Conservation (phyloP, 2,797 vertebrate genomes). For the Crocodylus rhombifer region DNA sequence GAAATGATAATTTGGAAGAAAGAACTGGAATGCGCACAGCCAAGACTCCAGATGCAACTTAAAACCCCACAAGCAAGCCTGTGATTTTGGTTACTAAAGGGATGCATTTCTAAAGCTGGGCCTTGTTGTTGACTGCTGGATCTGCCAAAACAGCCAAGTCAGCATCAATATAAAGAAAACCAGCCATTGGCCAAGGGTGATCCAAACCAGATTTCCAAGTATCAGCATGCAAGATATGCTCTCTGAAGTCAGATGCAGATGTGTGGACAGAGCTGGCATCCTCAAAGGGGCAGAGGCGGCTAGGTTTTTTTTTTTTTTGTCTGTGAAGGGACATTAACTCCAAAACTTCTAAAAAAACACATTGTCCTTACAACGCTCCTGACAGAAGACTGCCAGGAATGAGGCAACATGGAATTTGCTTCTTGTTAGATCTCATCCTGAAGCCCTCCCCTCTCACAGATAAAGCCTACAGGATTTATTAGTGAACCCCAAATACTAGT, state of each 20-base stretch:
- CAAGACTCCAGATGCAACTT: slow-evolving; percentile 56
- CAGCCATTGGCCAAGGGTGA: slow-evolving; percentile 59
- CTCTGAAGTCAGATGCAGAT: slow-evolving; percentile 45
- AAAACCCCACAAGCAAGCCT: slow-evolving; percentile 66
- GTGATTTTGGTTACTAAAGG: slow-evolving; percentile 59
- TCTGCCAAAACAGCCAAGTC: slow-evolving; percentile 43
- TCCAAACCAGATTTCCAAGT: slow-evolving; percentile 62
- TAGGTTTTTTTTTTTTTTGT: background rate
- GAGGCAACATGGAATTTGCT: accelerated
- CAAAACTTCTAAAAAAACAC: slow-evolving; percentile 22
- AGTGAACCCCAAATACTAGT: background rate
- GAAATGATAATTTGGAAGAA: slow-evolving; percentile 43
- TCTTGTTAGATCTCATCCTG: background rate
- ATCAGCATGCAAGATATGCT: background rate
- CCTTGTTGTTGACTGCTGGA: slow-evolving; percentile 9
- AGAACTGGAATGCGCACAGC: slow-evolving; percentile 13
- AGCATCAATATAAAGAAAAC: slow-evolving; percentile 29
- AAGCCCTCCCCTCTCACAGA: background rate
- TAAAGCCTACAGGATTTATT: background rate
- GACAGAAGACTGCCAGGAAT: background rate
- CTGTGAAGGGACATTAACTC: background rate
- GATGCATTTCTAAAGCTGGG: slow-evolving; percentile 58
- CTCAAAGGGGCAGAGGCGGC: background rate
- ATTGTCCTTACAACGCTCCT: background rate
- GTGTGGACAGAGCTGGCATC: slow-evolving; percentile 37